phyloP scores from a whole-genome alignment of 2,113 vertebrate genomes.

The Malurus elegans region DNA sequence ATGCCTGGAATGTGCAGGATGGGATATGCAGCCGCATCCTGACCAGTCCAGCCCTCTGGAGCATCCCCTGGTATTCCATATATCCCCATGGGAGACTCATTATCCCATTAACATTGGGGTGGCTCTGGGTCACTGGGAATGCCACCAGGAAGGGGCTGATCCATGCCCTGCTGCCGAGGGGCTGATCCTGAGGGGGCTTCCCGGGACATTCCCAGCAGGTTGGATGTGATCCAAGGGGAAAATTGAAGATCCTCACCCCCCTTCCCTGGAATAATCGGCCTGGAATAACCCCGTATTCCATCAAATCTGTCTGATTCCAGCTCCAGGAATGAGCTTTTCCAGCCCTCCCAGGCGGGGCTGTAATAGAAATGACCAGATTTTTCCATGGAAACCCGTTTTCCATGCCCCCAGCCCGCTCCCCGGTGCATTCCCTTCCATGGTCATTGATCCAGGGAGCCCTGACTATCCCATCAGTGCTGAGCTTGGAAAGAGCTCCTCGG shows the following conservation, averaged over 20 bases:
- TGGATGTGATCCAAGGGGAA: background rate
- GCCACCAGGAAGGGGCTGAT: background rate
- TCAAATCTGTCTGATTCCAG: background rate
- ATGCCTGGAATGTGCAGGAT: background rate
- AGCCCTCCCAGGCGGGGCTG: background rate
- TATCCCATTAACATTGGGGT: background rate
- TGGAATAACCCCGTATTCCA: rapidly evolving
- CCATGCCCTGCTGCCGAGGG: rapidly evolving
- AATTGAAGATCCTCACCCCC: background rate
- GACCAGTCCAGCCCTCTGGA: background rate
- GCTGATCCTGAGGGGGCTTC: background rate
- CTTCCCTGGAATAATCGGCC: background rate
- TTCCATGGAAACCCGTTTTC: background rate
- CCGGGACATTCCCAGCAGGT: too few relatives aligned
- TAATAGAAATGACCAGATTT: rapidly evolving
- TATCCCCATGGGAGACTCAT: background rate
- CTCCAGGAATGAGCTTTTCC: background rate
- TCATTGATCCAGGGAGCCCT: background rate
- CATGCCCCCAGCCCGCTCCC: background rate
- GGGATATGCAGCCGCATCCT: background rate
- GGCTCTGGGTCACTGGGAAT: background rate
- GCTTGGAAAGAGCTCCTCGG: background rate
- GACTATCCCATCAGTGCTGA: background rate
- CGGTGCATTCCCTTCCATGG: rapidly evolving
- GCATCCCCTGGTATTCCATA: background rate